Evolutionary conservation across 1,140 invertebrate species (phyloP), one percentile per base, ranked within the genome.

Genomic region (Lysiphlebus fabarum): DNA sequence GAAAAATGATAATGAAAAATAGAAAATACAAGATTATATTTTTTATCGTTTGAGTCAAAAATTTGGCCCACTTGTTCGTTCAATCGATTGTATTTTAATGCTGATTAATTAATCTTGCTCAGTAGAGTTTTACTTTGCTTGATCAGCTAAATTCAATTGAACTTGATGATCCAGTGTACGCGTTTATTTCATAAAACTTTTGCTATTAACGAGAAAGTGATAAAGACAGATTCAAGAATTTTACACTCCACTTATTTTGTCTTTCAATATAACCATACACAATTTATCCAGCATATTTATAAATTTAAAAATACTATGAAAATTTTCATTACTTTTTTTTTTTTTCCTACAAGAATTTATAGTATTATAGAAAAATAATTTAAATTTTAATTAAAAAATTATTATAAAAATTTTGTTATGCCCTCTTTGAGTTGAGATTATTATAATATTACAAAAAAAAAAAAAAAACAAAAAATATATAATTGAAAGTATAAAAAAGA

Each of bases 141-240:
- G 36, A 48, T 56, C 54, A 56, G 17, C 42, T 14, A 43, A 61
- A 61, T 54, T 57, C 59, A 61, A 61, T 61, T 38, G 59, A 61
- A 61, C 59, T 61, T 57, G 49, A 42, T 55, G 45, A 61, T 61
- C 48, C 54, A 34, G 57, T 37, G 55, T 17, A 38, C 17, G 17
- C 17, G 17, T 26, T 50, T 44, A 49, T 51, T 45, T 41, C 37
- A 41, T 26, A 38, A 61, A 61, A 61, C 40, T 61, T 61, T 61
- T 53, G 37, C 55, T 42, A 61, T 61, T 61, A 61, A 48, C 38
- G 40, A 17, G 51, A 47, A 58, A 40, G 34, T 50, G 36, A 40
- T 11, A 9, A 40, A 53, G 37, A 53, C 45, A 17, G 17, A 12
- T 47, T 7, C 26, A 17, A 14, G 50, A 17, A 14, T 53, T 41